Percentiles rank a stretch among this genome's conserved stretches.
Conservation (phyloP, 2,888 invertebrate species). For the Frankliniella intonsa region DNA sequence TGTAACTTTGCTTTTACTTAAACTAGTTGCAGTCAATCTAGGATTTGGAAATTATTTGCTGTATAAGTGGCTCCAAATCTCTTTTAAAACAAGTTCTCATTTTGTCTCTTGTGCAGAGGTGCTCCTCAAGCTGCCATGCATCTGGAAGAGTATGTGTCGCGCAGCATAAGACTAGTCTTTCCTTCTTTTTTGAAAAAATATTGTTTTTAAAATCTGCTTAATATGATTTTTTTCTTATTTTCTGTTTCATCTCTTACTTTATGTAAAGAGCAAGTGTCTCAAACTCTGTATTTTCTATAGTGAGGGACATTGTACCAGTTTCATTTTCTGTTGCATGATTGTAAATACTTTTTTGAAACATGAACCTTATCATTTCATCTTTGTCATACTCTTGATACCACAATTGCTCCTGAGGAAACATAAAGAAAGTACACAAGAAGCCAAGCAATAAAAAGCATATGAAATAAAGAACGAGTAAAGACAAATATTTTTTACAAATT, state of each 20-base stretch:
- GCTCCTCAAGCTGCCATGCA: neutral
- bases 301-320: neutral
- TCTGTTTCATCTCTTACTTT: neutral
- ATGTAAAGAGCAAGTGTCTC: too few species aligned
- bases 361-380: neutral
- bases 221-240: neutral
- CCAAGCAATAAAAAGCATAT: too few species aligned
- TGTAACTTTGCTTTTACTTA: neutral
- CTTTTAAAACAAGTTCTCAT: neutral
- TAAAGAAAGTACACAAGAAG: too few species aligned
- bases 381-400: neutral
- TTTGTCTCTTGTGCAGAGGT: neutral
- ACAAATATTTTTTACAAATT: too few species aligned
- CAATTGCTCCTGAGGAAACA: too few species aligned
- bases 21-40: neutral
- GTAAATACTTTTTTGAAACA: too few species aligned
- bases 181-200: neutral
- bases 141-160: neutral
- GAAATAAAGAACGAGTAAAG: too few species aligned
- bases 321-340: too few species aligned
- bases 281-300: neutral
- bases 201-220: neutral
- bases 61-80: neutral
- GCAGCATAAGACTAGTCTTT: neutral
- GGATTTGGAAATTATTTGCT: neutral